Evolutionary conservation across 2,888 invertebrate species (phyloP).

Genomic region (Graphium colonna): DNA sequence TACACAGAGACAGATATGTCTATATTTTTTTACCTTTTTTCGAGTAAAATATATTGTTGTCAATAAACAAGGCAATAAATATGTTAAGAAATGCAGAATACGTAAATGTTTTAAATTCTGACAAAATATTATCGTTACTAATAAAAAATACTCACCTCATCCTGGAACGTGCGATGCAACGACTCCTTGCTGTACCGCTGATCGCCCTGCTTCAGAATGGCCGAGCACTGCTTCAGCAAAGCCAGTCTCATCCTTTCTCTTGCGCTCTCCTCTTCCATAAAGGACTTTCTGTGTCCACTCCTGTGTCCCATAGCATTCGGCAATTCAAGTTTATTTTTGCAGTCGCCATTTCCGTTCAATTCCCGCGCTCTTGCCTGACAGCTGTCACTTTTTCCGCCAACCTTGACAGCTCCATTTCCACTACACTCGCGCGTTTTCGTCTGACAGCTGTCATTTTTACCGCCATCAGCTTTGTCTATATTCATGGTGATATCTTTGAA

Average conservation of each 20-base stretch:
- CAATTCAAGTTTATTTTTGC: slow-evolving; percentile 17
- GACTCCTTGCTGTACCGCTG: slow-evolving; percentile 82
- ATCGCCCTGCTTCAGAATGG: slow-evolving; percentile 82
- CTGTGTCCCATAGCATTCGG: slow-evolving; percentile 41
- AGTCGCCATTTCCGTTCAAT: slow-evolving; percentile 8
- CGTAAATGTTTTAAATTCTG: too few species aligned
- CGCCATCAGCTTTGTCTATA: slow-evolving; percentile 20
- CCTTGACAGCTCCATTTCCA: background rate
- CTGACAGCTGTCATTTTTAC: slow-evolving; percentile 21
- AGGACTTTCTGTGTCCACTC: slow-evolving; percentile 73
- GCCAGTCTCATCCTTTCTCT: slow-evolving; percentile 81
- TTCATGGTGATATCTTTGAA: slow-evolving; percentile 23
- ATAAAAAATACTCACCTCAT: slow-evolving; percentile 87
- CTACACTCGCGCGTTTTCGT: slow-evolving; percentile 19
- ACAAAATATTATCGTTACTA: too few species aligned
- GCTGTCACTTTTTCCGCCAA: slow-evolving; percentile 19
- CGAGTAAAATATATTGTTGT: too few species aligned
- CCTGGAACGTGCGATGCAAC: slow-evolving; percentile 83
- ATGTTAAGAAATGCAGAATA: too few species aligned
- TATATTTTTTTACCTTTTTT: too few species aligned
- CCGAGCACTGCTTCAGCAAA: slow-evolving; percentile 83
- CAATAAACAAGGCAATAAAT: too few species aligned
- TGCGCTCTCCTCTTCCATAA: slow-evolving; percentile 86
- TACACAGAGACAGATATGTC: too few species aligned
- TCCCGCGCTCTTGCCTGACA: slow-evolving; percentile 22